Percentiles rank a stretch among this genome's conserved stretches.
Evolutionary conservation across 2,888 invertebrate genomes (phyloP).

Genomic region (Rhorus exstirpatorius): DNA sequence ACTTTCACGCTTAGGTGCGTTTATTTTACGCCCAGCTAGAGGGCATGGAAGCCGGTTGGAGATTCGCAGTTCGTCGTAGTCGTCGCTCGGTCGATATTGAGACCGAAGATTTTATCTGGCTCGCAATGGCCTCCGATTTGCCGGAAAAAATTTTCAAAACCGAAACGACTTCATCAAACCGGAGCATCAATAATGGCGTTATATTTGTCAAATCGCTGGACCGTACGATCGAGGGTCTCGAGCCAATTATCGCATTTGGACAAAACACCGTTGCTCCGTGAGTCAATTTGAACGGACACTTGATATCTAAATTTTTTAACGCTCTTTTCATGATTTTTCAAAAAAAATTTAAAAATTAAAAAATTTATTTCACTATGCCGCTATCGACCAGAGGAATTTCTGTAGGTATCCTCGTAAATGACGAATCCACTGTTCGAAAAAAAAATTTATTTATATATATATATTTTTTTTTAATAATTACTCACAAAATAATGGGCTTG

Average conservation of each 20-base stretch:
- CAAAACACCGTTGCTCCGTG: slow-evolving; percentile 93
- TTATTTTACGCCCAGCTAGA: slow-evolving; percentile 92
- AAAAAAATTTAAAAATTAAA: background rate
- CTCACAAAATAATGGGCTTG: background rate
- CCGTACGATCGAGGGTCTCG: slow-evolving; percentile 72
- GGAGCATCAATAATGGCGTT: slow-evolving; percentile 74
- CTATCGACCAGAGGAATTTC: slow-evolving; percentile 4
- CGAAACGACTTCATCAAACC: background rate
- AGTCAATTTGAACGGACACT: no score
- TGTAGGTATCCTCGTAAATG: slow-evolving; percentile 8
- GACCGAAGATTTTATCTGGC: slow-evolving; percentile 90
- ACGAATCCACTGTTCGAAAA: no score
- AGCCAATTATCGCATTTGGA: slow-evolving; percentile 89
- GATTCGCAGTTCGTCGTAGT: slow-evolving; percentile 89
- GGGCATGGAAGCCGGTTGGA: slow-evolving; percentile 93
- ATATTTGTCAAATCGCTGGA: slow-evolving; percentile 80
- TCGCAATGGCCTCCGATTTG: slow-evolving; percentile 92
- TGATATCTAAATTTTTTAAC: no score
- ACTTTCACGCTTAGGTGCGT: slow-evolving; percentile 87
- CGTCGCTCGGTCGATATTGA: slow-evolving; percentile 88
- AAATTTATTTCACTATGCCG: slow-evolving; percentile 3
- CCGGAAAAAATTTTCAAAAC: slow-evolving; percentile 87
- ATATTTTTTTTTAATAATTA: no score
- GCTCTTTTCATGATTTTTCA: no score
- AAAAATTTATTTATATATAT: no score